Evolutionary conservation across 2,888 invertebrate species (phyloP).

Genomic region (Hartigia nigra): DNA sequence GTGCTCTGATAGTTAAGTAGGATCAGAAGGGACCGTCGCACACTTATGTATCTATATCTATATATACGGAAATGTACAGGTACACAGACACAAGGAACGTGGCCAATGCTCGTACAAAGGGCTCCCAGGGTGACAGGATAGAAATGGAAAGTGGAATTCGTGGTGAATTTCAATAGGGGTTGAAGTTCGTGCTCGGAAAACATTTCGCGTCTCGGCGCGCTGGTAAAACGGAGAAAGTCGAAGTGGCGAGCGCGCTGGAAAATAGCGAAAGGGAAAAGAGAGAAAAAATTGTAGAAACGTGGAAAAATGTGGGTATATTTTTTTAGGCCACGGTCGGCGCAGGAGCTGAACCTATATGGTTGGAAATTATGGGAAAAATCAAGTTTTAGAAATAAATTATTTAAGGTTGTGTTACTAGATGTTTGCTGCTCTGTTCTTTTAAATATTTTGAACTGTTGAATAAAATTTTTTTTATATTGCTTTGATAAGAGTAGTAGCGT

Average conservation of each 20-base stretch:
- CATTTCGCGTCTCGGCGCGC: slow-evolving; percentile 34
- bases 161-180: slow-evolving; percentile 62
- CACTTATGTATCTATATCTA: slow-evolving; percentile 10
- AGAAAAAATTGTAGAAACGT: background rate
- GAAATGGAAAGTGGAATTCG: slow-evolving; percentile 64
- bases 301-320: background rate
- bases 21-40: slow-evolving; percentile 5
- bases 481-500: background rate
- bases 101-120: background rate
- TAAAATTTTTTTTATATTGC: background rate
- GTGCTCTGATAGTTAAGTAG: slow-evolving; percentile 54
- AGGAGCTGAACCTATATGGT: background rate
- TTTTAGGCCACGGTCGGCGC: background rate
- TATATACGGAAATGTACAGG: slow-evolving; percentile 12
- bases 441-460: background rate
- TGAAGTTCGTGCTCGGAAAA: slow-evolving; percentile 59
- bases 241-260: background rate
- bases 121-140: slow-evolving; percentile 45
- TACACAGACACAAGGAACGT: background rate
- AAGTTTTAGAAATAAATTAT: background rate
- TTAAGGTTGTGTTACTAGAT: background rate
- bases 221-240: slow-evolving; percentile 22
- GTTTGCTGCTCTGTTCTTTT: background rate
- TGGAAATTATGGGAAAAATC: background rate
- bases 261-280: background rate